Evolutionary conservation across 1,140 invertebrate species (phyloP).

Genomic region (Diachasmimorpha longicaudata): DNA sequence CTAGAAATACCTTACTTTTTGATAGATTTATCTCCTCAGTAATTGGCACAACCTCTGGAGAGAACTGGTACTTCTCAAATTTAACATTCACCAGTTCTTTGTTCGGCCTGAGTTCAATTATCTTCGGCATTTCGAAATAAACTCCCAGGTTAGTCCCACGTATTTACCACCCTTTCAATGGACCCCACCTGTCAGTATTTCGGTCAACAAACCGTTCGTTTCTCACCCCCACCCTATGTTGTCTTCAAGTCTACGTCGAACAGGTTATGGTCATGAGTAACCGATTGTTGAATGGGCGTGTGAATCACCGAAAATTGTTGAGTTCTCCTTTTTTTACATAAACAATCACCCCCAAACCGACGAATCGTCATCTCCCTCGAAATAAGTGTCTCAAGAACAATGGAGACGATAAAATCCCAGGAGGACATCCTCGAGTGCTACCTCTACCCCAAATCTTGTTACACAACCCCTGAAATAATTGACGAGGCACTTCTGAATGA

Average conservation of each 20-base stretch:
- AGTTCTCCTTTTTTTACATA: too few species aligned
- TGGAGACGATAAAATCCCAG: slow-evolving; percentile 41
- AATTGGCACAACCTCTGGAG: slow-evolving; percentile 35
- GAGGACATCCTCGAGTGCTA: slow-evolving; percentile 75
- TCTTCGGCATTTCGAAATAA: slow-evolving; percentile 43
- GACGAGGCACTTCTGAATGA: slow-evolving; percentile 47
- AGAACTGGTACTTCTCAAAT: slow-evolving; percentile 59
- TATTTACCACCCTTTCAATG: too few species aligned
- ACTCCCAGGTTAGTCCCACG: too few species aligned
- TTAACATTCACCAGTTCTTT: slow-evolving; percentile 43
- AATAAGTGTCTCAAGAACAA: neutral
- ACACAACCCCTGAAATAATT: slow-evolving; percentile 45
- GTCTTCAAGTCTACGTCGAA: too few species aligned
- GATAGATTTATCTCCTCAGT: slow-evolving; percentile 38
- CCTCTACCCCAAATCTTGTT: slow-evolving; percentile 67
- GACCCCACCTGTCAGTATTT: too few species aligned
- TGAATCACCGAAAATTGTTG: too few species aligned
- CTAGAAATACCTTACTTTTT: slow-evolving; percentile 40
- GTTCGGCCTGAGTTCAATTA: slow-evolving; percentile 52
- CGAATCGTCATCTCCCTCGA: too few species aligned
- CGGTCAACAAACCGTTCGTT: too few species aligned
- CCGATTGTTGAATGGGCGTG: too few species aligned
- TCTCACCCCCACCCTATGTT: too few species aligned
- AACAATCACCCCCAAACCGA: too few species aligned
- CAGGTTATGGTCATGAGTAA: too few species aligned